Percentiles rank a stretch among this genome's conserved stretches.
Evolutionary conservation across 2,888 invertebrate genomes (phyloP).

Genomic region (Sicus ferrugineus): DNA sequence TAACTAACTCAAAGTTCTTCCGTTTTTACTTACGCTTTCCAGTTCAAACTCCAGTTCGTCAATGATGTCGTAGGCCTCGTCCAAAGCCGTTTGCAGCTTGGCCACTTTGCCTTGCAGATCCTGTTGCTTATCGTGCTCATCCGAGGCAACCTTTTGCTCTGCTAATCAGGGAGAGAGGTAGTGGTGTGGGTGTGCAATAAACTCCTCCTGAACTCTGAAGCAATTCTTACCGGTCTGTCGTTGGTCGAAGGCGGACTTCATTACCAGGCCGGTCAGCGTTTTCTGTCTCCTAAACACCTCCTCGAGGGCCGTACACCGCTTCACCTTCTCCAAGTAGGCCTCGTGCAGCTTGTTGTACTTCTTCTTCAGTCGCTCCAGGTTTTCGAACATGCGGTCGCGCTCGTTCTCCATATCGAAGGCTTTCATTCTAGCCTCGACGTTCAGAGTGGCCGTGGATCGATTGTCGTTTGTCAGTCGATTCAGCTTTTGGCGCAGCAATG

Average conservation of each 20-base stretch:
- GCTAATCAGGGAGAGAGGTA: not conserved
- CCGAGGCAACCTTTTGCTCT: conserved; percentile 42
- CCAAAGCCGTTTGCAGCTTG: conserved; percentile 51
- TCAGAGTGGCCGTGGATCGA: conserved; percentile 46
- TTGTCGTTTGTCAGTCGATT: conserved; percentile 46
- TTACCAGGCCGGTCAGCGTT: conserved; percentile 56
- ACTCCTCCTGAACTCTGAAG: not conserved
- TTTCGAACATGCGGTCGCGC: conserved; percentile 54
- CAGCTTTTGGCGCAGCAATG: conserved; percentile 50
- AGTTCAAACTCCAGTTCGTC: conserved; percentile 62
- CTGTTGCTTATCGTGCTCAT: conserved; percentile 40
- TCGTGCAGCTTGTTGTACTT: conserved; percentile 57
- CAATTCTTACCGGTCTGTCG: conserved; percentile 36
- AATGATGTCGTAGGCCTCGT: conserved; percentile 59
- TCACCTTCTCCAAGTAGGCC: conserved; percentile 55
- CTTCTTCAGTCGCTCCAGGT: conserved; percentile 53
- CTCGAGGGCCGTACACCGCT: conserved; percentile 56
- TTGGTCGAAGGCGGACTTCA: conserved; percentile 56
- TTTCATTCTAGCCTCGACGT: conserved; percentile 54
- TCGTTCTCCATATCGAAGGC: conserved; percentile 55
- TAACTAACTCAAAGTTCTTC: not conserved
- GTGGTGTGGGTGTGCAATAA: not conserved
- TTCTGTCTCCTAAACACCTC: conserved; percentile 57
- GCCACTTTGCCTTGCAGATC: conserved; percentile 35
- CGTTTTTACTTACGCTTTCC: conserved; percentile 53